These are phyloP conservation scores for Catharus minimus DNA, from an alignment of 2,113 vertebrate species.

Conservation along the genomic window DNA sequence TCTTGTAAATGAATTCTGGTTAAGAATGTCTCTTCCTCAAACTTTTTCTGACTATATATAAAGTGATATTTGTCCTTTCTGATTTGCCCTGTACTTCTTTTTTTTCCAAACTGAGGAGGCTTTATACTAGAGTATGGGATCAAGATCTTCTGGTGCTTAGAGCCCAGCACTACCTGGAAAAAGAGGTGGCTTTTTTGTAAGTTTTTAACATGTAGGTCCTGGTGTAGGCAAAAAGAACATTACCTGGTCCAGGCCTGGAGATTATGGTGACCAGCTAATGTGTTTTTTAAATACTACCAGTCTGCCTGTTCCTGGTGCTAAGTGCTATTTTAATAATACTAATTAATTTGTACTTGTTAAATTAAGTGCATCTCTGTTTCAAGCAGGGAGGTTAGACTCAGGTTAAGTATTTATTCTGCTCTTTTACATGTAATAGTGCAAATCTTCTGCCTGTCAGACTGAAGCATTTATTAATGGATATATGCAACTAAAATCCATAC, in stretches of 20 bases:
- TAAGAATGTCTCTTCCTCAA: not conserved
- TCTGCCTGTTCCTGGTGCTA: not conserved
- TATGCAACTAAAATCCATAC: not conserved
- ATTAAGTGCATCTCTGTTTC: not conserved
- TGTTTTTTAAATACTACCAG: not conserved
- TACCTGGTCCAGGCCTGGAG: not conserved
- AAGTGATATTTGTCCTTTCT: not conserved
- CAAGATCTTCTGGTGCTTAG: not conserved
- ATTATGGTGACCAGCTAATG: not conserved
- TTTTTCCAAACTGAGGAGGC: not conserved
- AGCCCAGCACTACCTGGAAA: not conserved
- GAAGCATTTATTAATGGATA: not conserved
- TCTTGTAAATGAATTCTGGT: not conserved
- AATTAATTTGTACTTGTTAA: constrained; percentile 33
- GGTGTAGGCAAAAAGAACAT: not conserved
- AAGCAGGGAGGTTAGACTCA: not conserved
- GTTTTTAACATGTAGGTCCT: not conserved
- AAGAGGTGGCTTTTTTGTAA: not conserved
- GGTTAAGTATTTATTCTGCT: constrained; percentile 15
- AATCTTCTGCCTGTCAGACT: not conserved
- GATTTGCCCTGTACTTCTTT: not conserved
- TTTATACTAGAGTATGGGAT: not conserved
- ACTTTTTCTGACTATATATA: not conserved
- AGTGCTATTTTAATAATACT: constrained; percentile 38
- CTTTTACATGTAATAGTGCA: not conserved